These are phyloP conservation scores for Lepidurus packardi DNA, from an alignment of 1,140 invertebrate species.

Conservation along the genomic window DNA sequence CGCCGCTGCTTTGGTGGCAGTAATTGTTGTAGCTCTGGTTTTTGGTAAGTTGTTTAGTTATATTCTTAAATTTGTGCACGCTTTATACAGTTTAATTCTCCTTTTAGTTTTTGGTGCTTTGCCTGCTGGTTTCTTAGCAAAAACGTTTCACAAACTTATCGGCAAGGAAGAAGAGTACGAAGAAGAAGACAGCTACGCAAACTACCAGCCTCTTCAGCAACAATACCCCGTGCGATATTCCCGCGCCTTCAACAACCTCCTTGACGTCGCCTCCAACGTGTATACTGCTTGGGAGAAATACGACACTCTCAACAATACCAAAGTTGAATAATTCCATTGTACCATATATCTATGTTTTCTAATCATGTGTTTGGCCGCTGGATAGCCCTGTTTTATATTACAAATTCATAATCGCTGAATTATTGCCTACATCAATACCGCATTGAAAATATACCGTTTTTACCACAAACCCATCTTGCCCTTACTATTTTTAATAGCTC, in stretches of 20 bases:
- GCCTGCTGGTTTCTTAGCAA: constrained; percentile 12
- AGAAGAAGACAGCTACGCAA: neutral
- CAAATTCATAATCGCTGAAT: too few relatives aligned
- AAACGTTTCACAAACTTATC: neutral
- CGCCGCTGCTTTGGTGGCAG: neutral
- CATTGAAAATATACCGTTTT: too few relatives aligned
- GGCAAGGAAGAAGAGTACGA: neutral
- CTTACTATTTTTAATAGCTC: too few relatives aligned
- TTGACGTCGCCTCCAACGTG: neutral
- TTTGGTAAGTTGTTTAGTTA: neutral
- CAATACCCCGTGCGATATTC: neutral
- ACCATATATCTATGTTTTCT: too few relatives aligned
- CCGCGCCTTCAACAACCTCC: neutral
- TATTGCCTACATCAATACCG: too few relatives aligned
- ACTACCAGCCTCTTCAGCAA: neutral
- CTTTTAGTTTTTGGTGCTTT: neutral
- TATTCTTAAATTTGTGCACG: neutral
- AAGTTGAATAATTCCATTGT: neutral
- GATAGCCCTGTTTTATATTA: too few relatives aligned
- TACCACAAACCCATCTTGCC: too few relatives aligned
- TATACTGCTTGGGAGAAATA: constrained; percentile 12
- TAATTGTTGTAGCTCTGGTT: neutral
- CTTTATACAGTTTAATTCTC: neutral
- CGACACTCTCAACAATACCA: neutral
- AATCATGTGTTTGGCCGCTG: too few relatives aligned